A percentile compares a stretch with the other conserved stretches of the same genome.
Evolutionary conservation across 2,113 vertebrate genomes (phyloP).

Genomic region (human): GRCh38 chr14:104149001-104149500

Average conservation of each 20-base stretch:
- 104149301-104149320: neutral
- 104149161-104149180: accelerated
- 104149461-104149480: neutral
- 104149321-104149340: neutral
- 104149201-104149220: neutral
- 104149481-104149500: too few species aligned
- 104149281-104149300: neutral
- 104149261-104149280: neutral
- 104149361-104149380: neutral
- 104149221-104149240: neutral
- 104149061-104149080: neutral
- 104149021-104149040: accelerated
- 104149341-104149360: neutral
- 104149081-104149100: neutral
- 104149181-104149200: neutral
- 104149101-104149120: neutral
- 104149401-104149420: neutral
- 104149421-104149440: neutral
- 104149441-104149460: neutral
- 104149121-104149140: neutral
- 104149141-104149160: neutral
- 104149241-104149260: neutral
- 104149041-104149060: neutral
- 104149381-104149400: neutral
- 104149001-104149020: accelerated